phyloP scores from a whole-genome alignment of 2,797 vertebrate genomes.

The Cuniculus paca region DNA sequence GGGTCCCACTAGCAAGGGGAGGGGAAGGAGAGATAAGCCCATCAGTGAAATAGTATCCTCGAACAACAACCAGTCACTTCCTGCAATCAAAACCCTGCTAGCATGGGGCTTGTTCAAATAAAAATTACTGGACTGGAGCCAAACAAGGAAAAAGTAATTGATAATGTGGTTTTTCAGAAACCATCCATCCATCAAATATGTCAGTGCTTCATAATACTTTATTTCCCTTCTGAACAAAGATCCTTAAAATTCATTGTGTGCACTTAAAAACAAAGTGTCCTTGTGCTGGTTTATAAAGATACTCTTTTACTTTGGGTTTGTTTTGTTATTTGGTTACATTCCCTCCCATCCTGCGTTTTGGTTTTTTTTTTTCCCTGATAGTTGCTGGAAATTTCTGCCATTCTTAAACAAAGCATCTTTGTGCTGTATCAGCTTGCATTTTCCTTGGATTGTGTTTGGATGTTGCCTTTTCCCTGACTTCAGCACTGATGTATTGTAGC shows the following conservation, averaged over 20 bases:
- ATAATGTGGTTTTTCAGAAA: conserved; percentile 87
- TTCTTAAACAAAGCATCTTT: conserved; percentile 88
- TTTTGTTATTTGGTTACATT: conserved; percentile 89
- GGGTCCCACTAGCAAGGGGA: conserved; percentile 76
- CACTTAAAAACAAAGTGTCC: conserved; percentile 87
- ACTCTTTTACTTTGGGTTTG: conserved; percentile 86
- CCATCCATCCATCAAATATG: conserved; percentile 86
- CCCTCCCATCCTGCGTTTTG: conserved; percentile 77
- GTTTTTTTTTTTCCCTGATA: conserved; percentile 81
- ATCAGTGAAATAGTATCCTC: conserved; percentile 83
- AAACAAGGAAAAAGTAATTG: conserved; percentile 88
- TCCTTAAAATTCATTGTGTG: conserved; percentile 88
- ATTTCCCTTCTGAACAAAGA: conserved; percentile 87
- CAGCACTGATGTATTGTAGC: conserved; percentile 82
- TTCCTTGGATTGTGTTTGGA: conserved; percentile 85
- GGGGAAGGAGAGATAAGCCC: conserved; percentile 79
- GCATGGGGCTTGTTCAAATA: conserved; percentile 88
- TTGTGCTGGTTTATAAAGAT: conserved; percentile 87
- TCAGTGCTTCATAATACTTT: conserved; percentile 87
- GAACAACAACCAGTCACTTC: conserved; percentile 87
- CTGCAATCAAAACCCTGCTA: conserved; percentile 86
- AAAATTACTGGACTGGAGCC: conserved; percentile 87
- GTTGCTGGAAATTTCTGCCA: conserved; percentile 87
- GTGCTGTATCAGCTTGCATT: conserved; percentile 86
- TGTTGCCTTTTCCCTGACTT: conserved; percentile 88